Evolutionary conservation across 1,140 invertebrate species (phyloP).

Genomic region (Eubasilissa regina): DNA sequence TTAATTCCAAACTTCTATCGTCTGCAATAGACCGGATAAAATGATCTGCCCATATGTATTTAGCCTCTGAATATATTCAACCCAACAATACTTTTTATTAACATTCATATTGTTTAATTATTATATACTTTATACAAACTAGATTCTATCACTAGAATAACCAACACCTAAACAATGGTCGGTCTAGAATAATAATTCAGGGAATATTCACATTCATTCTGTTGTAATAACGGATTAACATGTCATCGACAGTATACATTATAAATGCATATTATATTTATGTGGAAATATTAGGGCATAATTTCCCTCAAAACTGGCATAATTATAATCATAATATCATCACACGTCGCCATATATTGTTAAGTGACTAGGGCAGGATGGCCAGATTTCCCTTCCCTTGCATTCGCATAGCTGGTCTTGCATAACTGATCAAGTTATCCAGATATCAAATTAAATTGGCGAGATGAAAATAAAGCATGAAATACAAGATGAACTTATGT

Average conservation of each 20-base stretch:
- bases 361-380: constrained; percentile 33
- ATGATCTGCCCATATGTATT: neutral
- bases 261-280: constrained; percentile 5
- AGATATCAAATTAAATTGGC: too few species aligned
- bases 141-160: constrained; percentile 14
- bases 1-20: too few species aligned
- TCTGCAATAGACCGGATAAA: neutral
- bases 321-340: neutral
- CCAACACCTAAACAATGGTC: neutral
- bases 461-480: neutral
- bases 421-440: too few species aligned
- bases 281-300: neutral
- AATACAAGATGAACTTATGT: neutral
- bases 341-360: neutral
- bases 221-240: too few species aligned
- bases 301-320: neutral
- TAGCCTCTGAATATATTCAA: constrained; percentile 15
- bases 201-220: too few species aligned
- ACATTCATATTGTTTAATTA: constrained; percentile 27
- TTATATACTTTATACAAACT: constrained; percentile 4
- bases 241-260: neutral
- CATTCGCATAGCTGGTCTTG: neutral
- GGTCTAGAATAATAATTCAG: neutral
- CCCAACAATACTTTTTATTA: constrained; percentile 11
- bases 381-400: neutral